Conservation (phyloP, 1,140 invertebrate species). For the Drosophila pseudoobscura region DNA sequence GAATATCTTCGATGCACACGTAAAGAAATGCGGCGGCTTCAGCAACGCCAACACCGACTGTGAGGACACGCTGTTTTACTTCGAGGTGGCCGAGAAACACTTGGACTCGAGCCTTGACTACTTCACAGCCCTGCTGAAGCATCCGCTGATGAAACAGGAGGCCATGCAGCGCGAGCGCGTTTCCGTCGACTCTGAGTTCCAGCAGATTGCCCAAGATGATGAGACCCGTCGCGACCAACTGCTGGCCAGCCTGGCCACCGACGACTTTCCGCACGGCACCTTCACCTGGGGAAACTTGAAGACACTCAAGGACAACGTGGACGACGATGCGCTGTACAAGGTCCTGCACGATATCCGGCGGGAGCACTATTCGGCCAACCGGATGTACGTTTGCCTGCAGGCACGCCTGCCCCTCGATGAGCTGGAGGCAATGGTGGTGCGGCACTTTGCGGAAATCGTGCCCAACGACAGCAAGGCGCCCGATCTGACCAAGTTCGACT, state of each 20-base stretch:
- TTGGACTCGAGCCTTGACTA: conserved; percentile 90
- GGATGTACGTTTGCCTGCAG: conserved; percentile 94
- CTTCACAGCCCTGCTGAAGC: conserved; percentile 95
- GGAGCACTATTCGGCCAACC: conserved; percentile 93
- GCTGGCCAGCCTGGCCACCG: conserved; percentile 87
- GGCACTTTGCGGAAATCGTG: conserved; percentile 87
- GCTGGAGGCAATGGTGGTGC: conserved; percentile 87
- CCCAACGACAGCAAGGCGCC: conserved; percentile 86
- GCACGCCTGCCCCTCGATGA: conserved; percentile 90
- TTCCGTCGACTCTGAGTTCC: conserved; percentile 92
- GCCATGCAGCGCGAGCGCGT: conserved; percentile 95
- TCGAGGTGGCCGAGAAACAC: conserved; percentile 92
- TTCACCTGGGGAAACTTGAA: conserved; percentile 94
- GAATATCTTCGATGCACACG: conserved; percentile 93
- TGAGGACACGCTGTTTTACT: conserved; percentile 94
- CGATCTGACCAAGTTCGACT: conserved; percentile 85
- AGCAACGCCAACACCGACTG: conserved; percentile 93
- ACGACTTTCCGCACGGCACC: conserved; percentile 89
- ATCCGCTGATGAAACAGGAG: conserved; percentile 93
- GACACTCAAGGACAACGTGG: conserved; percentile 89
- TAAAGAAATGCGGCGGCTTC: conserved; percentile 91
- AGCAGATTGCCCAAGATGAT: conserved; percentile 74
- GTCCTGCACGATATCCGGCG: conserved; percentile 91
- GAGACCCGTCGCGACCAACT: conserved; percentile 87
- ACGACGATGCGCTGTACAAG: conserved; percentile 87